Conservation (phyloP, 2,113 vertebrate genomes). For the Capreolus pygargus region DNA sequence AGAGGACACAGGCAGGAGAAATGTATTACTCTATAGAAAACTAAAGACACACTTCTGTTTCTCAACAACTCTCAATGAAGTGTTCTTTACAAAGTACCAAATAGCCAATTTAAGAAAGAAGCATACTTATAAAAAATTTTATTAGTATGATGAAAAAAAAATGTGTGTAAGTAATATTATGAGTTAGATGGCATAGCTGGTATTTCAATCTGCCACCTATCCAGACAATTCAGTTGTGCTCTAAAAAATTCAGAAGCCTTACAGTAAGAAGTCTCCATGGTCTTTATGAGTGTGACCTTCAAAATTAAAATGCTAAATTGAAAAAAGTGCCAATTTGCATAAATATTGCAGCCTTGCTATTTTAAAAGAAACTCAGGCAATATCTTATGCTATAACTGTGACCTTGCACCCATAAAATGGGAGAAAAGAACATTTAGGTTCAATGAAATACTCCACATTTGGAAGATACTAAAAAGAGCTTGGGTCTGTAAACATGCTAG, state of each 20-base stretch:
- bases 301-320: conserved; percentile 54
- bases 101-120: not conserved
- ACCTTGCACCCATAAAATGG: conserved; percentile 13
- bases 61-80: not conserved
- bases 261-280: not conserved
- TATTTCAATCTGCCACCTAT: not conserved
- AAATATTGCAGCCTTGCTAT: conserved; percentile 48
- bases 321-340: conserved; percentile 52
- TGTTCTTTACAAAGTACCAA: not conserved
- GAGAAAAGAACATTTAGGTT: conserved; percentile 19
- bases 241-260: conserved; percentile 20
- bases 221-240: not conserved
- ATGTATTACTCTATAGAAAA: not conserved
- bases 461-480: conserved; percentile 4
- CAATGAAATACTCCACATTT: conserved; percentile 22
- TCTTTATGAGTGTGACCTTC: conserved; percentile 10
- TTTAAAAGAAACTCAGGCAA: conserved; percentile 23
- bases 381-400: not conserved
- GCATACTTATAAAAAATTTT: not conserved
- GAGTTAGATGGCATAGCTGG: not conserved
- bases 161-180: not conserved
- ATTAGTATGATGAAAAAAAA: not conserved
- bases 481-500: conserved; percentile 1
- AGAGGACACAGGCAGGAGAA: not conserved
- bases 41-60: not conserved